Conservation (phyloP, 2,113 vertebrate species). For the Dolichotis patagonum region DNA sequence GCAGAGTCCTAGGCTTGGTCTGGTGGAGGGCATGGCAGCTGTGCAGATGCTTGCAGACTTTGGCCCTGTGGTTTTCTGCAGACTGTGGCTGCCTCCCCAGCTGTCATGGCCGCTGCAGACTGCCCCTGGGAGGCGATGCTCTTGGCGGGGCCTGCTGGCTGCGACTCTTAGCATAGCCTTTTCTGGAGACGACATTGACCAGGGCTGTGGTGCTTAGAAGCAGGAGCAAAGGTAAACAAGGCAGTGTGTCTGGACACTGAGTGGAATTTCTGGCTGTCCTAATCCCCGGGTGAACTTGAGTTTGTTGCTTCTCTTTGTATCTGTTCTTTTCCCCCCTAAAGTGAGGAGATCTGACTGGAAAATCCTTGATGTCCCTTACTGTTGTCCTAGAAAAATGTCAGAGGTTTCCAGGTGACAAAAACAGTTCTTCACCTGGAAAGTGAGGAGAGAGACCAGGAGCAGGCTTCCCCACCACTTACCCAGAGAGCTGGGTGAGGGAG, state of each 20-base stretch:
- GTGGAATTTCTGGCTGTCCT: background rate
- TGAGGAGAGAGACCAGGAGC: background rate
- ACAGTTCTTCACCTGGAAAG: background rate
- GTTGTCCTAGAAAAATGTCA: background rate
- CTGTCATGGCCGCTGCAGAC: background rate
- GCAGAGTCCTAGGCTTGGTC: background rate
- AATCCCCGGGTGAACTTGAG: background rate
- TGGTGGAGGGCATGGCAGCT: background rate
- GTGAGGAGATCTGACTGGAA: background rate
- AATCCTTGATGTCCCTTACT: background rate
- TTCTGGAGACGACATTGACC: background rate
- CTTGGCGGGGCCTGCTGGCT: background rate
- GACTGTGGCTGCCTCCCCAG: background rate
- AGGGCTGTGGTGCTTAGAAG: background rate
- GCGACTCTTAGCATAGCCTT: fast-evolving
- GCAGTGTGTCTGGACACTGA: background rate
- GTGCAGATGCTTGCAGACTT: too few species aligned
- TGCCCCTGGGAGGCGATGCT: background rate
- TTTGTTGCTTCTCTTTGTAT: background rate
- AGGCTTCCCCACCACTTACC: background rate
- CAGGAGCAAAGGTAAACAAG: background rate
- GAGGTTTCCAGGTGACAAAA: background rate
- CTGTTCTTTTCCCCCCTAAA: background rate
- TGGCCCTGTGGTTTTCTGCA: background rate
- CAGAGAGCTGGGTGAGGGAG: background rate